Evolutionary conservation across 2,888 invertebrate species (phyloP).

Genomic region (Lepidochitona cinerea): DNA sequence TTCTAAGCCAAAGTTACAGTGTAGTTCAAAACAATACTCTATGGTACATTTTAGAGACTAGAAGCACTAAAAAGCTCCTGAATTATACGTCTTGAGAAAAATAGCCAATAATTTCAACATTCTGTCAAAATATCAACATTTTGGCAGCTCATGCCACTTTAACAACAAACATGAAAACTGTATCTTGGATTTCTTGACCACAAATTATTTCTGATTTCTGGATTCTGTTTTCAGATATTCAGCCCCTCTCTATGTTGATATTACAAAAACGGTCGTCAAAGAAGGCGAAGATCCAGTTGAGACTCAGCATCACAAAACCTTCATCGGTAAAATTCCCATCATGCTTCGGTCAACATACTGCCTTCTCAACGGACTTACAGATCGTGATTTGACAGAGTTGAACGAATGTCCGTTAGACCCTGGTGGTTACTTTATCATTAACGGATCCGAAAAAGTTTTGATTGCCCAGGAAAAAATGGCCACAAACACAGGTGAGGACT

Average conservation of each 20-base stretch:
- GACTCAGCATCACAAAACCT: constrained; percentile 80
- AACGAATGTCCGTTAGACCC: constrained; percentile 99
- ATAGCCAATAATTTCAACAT: too few species aligned
- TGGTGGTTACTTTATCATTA: constrained; percentile 99
- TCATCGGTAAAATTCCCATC: constrained; percentile 94
- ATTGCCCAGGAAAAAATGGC: constrained; percentile 99
- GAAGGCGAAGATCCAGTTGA: constrained; percentile 89
- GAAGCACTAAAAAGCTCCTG: too few species aligned
- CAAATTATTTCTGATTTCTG: not conserved
- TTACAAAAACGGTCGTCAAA: constrained; percentile 94
- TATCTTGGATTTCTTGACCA: not conserved
- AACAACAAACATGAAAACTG: not conserved
- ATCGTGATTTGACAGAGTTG: constrained; percentile 99
- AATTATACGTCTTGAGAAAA: too few species aligned
- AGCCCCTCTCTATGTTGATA: constrained; percentile 98
- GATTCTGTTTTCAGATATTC: constrained; percentile 79
- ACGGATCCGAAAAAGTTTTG: constrained; percentile 97
- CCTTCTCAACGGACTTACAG: constrained; percentile 91
- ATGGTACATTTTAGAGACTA: too few species aligned
- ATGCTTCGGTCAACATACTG: constrained; percentile 99
- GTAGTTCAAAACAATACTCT: too few species aligned
- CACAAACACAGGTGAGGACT: constrained; percentile 84
- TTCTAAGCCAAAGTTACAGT: too few species aligned
- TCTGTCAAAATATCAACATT: too few species aligned
- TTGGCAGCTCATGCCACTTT: too few species aligned